Conservation (phyloP, 2,113 vertebrate species). For the Tupaia tana region DNA sequence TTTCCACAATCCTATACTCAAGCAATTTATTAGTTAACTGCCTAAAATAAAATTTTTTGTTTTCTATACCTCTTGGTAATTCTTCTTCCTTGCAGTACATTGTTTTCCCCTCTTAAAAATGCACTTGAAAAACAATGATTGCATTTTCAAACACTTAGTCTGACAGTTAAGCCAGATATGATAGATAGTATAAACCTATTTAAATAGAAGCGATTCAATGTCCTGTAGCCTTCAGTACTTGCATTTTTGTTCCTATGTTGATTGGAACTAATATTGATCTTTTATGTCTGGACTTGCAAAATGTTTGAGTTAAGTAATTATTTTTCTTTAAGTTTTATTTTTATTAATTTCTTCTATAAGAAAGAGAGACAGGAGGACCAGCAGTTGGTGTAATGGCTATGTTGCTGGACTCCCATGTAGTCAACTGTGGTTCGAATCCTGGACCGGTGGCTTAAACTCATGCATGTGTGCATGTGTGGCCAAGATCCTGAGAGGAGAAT, state of each 20-base stretch:
- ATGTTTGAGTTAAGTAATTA: background rate
- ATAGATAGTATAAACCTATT: conserved; percentile 31
- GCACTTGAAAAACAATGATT: conserved; percentile 31
- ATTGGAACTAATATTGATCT: background rate
- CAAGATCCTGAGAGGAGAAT: too few species aligned
- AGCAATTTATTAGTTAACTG: conserved; percentile 62
- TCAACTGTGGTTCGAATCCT: too few species aligned
- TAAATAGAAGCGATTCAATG: background rate
- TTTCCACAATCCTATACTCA: conserved; percentile 64
- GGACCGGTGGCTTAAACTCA: too few species aligned
- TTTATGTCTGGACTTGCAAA: background rate
- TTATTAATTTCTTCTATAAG: too few species aligned
- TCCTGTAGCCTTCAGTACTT: background rate
- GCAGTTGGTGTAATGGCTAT: too few species aligned
- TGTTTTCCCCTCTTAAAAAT: conserved; percentile 57
- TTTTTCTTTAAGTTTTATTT: too few species aligned
- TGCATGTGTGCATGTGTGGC: too few species aligned
- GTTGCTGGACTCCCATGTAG: too few species aligned
- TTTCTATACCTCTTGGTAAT: conserved; percentile 44
- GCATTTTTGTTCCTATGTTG: background rate
- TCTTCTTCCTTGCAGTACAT: background rate
- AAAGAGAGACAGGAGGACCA: too few species aligned
- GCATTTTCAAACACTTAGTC: conserved; percentile 47
- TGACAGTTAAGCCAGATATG: background rate
- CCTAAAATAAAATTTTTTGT: conserved; percentile 52